phyloP scores from a whole-genome alignment of 2,113 vertebrate genomes.

The Excalfactoria chinensis region DNA sequence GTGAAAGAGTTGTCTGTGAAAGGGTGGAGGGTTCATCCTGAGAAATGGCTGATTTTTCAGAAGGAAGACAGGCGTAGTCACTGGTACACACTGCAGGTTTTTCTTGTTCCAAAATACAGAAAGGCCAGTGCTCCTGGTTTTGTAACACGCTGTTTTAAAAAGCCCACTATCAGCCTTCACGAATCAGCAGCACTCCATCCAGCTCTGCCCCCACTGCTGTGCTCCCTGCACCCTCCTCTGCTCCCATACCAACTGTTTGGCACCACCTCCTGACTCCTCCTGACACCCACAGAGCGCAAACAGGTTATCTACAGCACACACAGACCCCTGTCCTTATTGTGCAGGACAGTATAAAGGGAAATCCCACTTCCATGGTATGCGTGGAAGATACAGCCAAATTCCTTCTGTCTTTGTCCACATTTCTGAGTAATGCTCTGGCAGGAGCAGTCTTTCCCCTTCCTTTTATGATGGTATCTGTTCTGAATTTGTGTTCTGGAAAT shows the following conservation, averaged over 20 bases:
- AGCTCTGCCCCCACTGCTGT: not conserved
- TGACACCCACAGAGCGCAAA: not conserved
- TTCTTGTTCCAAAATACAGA: not conserved
- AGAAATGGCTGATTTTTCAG: not conserved
- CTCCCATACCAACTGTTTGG: not conserved
- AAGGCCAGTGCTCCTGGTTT: not conserved
- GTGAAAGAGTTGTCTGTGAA: not conserved
- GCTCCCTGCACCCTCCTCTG: not conserved
- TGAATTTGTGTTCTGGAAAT: not conserved
- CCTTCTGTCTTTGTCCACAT: slow-evolving; percentile 22
- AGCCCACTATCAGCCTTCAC: not conserved
- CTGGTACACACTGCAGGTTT: not conserved
- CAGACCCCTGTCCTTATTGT: not conserved
- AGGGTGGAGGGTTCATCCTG: not conserved
- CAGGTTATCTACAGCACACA: not conserved
- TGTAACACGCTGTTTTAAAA: not conserved
- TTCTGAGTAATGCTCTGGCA: not conserved
- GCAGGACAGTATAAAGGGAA: not conserved
- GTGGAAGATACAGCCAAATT: not conserved
- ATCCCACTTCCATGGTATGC: not conserved
- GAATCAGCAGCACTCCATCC: not conserved
- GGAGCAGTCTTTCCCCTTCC: slow-evolving; percentile 33
- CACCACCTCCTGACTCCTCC: not conserved
- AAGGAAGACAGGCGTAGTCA: not conserved
- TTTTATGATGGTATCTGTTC: not conserved